A percentile compares a stretch with the other conserved stretches of the same genome.
phyloP scores from a whole-genome alignment of 1,140 invertebrate species.

The Drosophila repleta region DNA sequence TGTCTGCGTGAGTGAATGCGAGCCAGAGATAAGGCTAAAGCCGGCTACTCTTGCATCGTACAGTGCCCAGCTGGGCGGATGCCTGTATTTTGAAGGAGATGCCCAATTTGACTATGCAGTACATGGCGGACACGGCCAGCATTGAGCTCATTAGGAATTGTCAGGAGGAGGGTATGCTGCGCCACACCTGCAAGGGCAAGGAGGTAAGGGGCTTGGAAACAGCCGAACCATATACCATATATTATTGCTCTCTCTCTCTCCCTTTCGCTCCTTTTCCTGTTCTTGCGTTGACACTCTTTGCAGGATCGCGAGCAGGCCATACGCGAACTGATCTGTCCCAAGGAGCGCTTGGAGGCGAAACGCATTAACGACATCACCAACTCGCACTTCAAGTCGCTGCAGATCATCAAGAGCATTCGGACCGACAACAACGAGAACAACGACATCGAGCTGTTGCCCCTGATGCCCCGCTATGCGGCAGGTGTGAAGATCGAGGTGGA shows the following conservation, averaged over 20 bases:
- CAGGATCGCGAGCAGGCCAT: conserved; percentile 76
- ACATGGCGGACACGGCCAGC: conserved; percentile 90
- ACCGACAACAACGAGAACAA: conserved; percentile 83
- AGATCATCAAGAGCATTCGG: conserved; percentile 79
- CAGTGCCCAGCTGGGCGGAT: conserved; percentile 89
- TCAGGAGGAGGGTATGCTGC: conserved; percentile 90
- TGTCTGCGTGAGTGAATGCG: neutral
- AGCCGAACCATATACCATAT: no score
- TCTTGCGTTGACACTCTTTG: neutral
- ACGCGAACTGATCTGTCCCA: conserved; percentile 73
- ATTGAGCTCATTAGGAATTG: conserved; percentile 95
- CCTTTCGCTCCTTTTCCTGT: neutral
- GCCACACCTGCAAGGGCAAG: conserved; percentile 88
- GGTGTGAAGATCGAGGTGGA: conserved; percentile 46
- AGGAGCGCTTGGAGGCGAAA: conserved; percentile 76
- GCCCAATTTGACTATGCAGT: conserved; percentile 88
- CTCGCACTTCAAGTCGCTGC: conserved; percentile 81
- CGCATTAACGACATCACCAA: conserved; percentile 80
- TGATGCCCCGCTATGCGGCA: conserved; percentile 46
- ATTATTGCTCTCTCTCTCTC: neutral
- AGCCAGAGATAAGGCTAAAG: neutral
- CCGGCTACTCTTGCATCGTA: conserved; percentile 1
- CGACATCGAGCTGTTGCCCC: conserved; percentile 73
- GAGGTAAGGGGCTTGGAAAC: conserved; percentile 84
- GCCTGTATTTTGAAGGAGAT: conserved; percentile 88